Evolutionary conservation across 2,113 vertebrate genomes (phyloP), one percentile per base, ranked within the genome.

Genomic region (Datnioides undecimradiatus): DNA sequence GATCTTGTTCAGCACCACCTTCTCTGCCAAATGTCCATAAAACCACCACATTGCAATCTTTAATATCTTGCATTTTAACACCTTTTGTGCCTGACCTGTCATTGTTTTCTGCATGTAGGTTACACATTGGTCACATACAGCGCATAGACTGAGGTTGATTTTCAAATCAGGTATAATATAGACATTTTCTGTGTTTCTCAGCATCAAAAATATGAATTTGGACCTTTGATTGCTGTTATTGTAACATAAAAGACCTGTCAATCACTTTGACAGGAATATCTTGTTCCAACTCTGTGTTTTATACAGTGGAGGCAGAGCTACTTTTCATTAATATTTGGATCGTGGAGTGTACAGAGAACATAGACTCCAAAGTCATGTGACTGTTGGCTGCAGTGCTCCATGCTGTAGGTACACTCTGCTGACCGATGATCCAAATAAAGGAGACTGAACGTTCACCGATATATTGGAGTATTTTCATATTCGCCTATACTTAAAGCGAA

Each of bases 391-490:
- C 16, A 71, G 23, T 19, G 46, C 23, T 29, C 13, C 29, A 11
- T 2, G 3, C 27, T 66, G 11, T 31, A 38, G 45, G 43, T 60
- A 10, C 46, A 54, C 46, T 52, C 36, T 6, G 27, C 29, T 21
- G 46, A 48, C 8, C 2, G 23, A 27, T 57, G 8, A 80, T 73
- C 60, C 43, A 63, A 75, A 75, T 40, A 62, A 60, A 69, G 40
- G 63, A 5, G 21, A 25, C 29, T 1, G 8, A 11, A 27, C 41
- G 40, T 21, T 13, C 45, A 10, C 55, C 51, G 6, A 25, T 25
- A n/a, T 19, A 4, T 29, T 49, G 58, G 1, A 52, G 8, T 55
- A 46, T 38, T 74, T 40, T 23, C 17, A 51, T n/a, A 16, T 34
- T 25, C 17, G 58, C 5, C 40, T 23, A 1, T 13, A 11, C 45